Base-by-base conservation (phyloP, 1,140 invertebrate species). In the Drosophila kurseongensis region DNA sequence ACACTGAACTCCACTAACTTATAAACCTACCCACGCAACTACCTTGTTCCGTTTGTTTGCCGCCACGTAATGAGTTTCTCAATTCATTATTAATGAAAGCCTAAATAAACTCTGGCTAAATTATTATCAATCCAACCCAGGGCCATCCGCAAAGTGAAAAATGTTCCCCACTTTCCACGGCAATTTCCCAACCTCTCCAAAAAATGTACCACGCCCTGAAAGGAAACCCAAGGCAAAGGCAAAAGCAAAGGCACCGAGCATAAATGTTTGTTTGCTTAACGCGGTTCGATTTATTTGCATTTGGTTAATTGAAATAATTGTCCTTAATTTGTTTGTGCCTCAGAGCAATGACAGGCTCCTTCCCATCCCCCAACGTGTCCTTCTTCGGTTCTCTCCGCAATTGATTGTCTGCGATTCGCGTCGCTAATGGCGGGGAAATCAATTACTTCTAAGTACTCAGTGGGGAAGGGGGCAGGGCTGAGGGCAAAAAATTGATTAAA, bases 231-330 rank as follows among this genome's bases (percentile, higher is more conserved):
- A 27, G 63, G 66, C 66, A 69, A 47, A 29, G 38, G 66, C 41
- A 45, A 62, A 38, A 14, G 58, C 66, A 68, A 68, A 69, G 29
- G 67, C 68, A 72, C 6, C 42, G 36, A 58, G 68, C 66, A 66
- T 38, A 72, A 71, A 71, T 77, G 69, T 69, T 69, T 89, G 80
- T 89, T 89, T 89, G 81, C 77, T 54, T 78, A 89, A 84, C 78
- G 84, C 80, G 67, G 77, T 83, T 89, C 84, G 84, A 89, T 89
- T 89, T 89, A 89, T 89, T 89, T 89, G 84, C 84, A 90, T 89
- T 89, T 89, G 80, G 84, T 89, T 89, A 89, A 89, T 89, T 89
- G 85, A 89, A 89, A 89, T 89, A 89, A 89, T 89, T 89, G 84
- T 89, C 84, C 85, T 80, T 89, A 89, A 89, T 89, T 89, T 89